Conservation (phyloP, 2,888 invertebrate genomes). For the Thymelicus acteon region DNA sequence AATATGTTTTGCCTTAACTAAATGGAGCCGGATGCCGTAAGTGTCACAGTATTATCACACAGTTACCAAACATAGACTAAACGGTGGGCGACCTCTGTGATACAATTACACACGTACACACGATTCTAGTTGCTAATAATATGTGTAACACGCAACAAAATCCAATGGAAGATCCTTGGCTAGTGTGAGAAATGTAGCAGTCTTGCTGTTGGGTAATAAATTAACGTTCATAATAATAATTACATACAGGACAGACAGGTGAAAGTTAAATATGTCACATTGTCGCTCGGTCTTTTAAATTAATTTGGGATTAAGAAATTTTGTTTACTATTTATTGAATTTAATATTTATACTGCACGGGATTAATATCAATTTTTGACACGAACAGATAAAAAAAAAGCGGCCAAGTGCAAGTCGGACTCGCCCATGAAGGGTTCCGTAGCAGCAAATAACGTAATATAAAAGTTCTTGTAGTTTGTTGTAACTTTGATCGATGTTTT, state of each 20-base stretch:
- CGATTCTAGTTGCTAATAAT: constrained; percentile 23
- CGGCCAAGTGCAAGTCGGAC: too few species aligned
- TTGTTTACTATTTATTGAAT: constrained; percentile 9
- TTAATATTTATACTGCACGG: too few species aligned
- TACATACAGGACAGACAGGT: constrained; percentile 55
- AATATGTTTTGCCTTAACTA: constrained; percentile 3
- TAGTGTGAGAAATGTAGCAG: constrained; percentile 29
- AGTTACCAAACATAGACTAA: constrained; percentile 39
- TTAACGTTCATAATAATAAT: constrained; percentile 59
- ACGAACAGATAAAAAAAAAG: background rate
- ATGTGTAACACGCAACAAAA: constrained; percentile 17
- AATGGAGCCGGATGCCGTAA: constrained; percentile 55
- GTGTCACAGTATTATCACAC: constrained; percentile 56
- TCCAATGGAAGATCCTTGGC: constrained; percentile 6
- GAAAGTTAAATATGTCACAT: constrained; percentile 61
- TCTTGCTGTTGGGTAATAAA: constrained; percentile 42
- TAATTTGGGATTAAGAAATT: constrained; percentile 42
- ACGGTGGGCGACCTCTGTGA: constrained; percentile 33
- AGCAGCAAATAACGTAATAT: too few species aligned
- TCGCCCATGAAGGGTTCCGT: too few species aligned
- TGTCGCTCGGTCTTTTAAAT: constrained; percentile 42
- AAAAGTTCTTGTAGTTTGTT: too few species aligned
- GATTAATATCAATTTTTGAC: background rate
- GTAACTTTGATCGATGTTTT: too few species aligned
- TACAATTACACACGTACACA: constrained; percentile 26